phyloP scores from a whole-genome alignment of 92 coral and sea anemone species.

The Umimayanthus chanpuru region DNA sequence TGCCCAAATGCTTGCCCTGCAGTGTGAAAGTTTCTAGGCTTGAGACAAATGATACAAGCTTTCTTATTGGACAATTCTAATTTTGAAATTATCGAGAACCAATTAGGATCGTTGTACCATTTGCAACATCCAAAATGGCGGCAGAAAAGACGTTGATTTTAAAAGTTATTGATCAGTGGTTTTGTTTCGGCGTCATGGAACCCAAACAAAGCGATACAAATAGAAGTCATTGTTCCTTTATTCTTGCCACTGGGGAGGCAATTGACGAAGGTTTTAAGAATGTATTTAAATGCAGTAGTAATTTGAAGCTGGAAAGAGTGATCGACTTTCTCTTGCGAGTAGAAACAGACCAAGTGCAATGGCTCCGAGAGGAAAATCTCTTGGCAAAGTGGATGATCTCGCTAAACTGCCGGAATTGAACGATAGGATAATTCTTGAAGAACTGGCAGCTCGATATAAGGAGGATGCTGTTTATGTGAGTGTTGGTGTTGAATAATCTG shows the following conservation, averaged over 20 bases:
- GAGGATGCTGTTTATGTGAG: constrained; percentile 81
- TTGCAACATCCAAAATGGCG: neutral
- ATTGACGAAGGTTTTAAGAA: neutral
- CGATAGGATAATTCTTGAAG: constrained; percentile 72
- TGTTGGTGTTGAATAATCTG: neutral
- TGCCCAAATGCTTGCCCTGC: neutral
- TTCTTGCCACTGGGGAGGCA: constrained; percentile 7
- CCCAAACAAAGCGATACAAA: constrained; percentile 2
- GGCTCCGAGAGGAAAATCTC: constrained; percentile 2
- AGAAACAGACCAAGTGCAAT: neutral
- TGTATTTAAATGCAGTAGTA: neutral
- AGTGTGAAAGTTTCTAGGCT: neutral
- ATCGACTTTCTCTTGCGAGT: neutral
- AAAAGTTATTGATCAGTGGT: neutral
- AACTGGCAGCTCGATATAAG: constrained; percentile 68
- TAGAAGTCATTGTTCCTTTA: constrained; percentile 14
- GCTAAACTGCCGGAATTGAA: constrained; percentile 76
- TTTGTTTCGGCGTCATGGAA: constrained; percentile 36
- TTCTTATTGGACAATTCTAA: neutral
- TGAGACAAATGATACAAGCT: neutral
- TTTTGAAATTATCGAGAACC: neutral
- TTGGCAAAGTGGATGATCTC: constrained; percentile 65
- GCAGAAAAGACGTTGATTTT: neutral
- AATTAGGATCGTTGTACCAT: constrained; percentile 13
- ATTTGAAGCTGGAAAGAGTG: neutral